Evolutionary conservation across 2,797 vertebrate genomes (phyloP), one percentile per base, ranked within the genome.

Genomic region (Bovichtus variegatus): DNA sequence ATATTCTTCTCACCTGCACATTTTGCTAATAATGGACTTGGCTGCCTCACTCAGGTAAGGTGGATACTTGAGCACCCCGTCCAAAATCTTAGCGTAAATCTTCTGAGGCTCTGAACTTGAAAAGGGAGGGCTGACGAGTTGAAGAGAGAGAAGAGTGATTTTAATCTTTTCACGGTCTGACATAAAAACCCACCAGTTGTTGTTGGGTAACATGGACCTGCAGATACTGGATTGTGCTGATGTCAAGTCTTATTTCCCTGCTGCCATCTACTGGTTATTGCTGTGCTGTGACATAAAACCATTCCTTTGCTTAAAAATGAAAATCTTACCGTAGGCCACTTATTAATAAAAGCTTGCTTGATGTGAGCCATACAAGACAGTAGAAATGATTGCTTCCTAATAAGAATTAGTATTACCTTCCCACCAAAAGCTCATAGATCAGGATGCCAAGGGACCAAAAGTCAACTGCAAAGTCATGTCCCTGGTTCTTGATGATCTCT

Each of bases 381-480:
- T 19, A 58, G 11, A 40, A 23, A 61, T 61, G 25, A 12, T 53
- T 46, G 13, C 19, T n/a, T 60, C 18, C n/a, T 15, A 5, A 51
- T 31, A 34, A 43, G 8, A 25, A 4, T 31, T 29, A 13, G 44
- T 11, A 0, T 71, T 87, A 96, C 95, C 95, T 95, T 86, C 96
- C 96, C 0, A 88, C 95, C 65, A 97, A 89, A 11, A 97, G 93
- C 82, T 97, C 96, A 15, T 85, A 97, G 69, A 96, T 81, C 46
- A 97, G 90, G 69, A 96, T 61, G 0, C 96, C 96, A 11, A 97
- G 93, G 27, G 95, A 96, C 96, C 96, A 97, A 80, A 96, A 96
- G 80, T 97, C 95, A 0, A 96, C 94, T 0, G 95, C 93, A 44
- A 95, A 96, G 86, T 97, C 96, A 1, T 96, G 96, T 9, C 96